Evolutionary conservation across 2,888 invertebrate genomes (phyloP).

Genomic region (Drosophila bunnanda): DNA sequence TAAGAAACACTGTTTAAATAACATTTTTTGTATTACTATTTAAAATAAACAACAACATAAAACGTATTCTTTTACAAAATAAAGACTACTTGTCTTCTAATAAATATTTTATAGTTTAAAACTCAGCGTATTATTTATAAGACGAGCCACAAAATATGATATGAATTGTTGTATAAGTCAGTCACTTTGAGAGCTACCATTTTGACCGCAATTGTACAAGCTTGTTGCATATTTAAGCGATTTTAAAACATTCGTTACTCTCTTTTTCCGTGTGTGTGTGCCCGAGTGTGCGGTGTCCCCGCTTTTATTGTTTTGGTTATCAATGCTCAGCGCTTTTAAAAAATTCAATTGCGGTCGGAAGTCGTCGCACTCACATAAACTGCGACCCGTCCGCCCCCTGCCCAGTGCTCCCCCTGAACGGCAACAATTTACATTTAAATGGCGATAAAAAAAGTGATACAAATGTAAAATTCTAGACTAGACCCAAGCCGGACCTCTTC

Average conservation of each 20-base stretch:
- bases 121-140: too few species aligned
- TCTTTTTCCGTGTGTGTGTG: conserved; percentile 20
- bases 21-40: too few species aligned
- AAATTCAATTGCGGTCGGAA: conserved; percentile 81
- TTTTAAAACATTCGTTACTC: conserved; percentile 76
- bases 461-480: conserved; percentile 76
- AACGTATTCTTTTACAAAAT: too few species aligned
- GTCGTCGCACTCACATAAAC: conserved; percentile 79
- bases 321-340: conserved; percentile 81
- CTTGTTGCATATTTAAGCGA: conserved; percentile 80
- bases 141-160: accelerated
- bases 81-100: too few species aligned
- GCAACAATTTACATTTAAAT: conserved; percentile 77
- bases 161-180: not conserved
- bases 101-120: too few species aligned
- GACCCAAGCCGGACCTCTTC: conserved; percentile 52
- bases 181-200: not conserved
- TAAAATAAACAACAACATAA: too few species aligned
- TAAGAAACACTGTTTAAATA: too few species aligned
- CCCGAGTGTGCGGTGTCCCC: conserved; percentile 37
- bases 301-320: conserved; percentile 80
- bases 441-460: conserved; percentile 79
- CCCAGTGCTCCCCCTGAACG: conserved; percentile 44
- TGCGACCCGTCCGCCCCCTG: conserved; percentile 48
- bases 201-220: conserved; percentile 22